Percentiles rank a stretch among this genome's conserved stretches.
phyloP scores from a whole-genome alignment of 2,113 vertebrate species.

The Triplophysa dalaica region DNA sequence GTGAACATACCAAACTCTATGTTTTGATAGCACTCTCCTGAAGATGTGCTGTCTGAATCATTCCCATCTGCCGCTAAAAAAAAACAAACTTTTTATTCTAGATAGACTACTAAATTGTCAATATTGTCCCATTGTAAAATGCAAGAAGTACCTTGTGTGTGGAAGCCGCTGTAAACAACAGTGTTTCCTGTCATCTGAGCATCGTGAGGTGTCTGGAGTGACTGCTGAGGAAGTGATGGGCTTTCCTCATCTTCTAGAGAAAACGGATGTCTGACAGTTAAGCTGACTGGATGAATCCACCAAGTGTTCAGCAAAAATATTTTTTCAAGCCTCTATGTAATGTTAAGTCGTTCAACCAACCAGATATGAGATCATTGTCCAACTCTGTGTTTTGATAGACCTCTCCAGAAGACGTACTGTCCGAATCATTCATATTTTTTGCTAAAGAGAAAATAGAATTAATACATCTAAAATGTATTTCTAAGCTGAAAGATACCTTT shows the following conservation, averaged over 20 bases:
- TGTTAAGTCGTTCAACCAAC: constrained; percentile 21
- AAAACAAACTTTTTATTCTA: background rate
- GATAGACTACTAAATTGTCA: background rate
- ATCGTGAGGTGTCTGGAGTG: constrained; percentile 17
- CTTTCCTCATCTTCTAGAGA: constrained; percentile 36
- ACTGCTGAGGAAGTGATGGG: constrained; percentile 43
- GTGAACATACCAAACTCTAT: constrained; percentile 28
- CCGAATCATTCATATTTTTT: constrained; percentile 29
- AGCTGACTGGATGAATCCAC: background rate
- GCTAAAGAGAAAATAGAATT: background rate
- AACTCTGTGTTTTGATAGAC: constrained; percentile 48
- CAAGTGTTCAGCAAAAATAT: background rate
- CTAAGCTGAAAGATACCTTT: background rate
- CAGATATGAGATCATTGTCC: constrained; percentile 19
- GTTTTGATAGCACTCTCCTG: constrained; percentile 57
- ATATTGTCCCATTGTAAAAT: background rate
- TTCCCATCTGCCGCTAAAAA: background rate
- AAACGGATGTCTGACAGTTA: background rate
- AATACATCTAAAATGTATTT: background rate
- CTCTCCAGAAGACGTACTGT: constrained; percentile 56
- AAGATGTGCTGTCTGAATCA: constrained; percentile 54
- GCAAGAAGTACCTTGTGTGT: constrained; percentile 31
- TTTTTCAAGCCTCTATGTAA: background rate
- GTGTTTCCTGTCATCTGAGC: constrained; percentile 31
- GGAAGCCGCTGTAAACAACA: background rate